phyloP scores from a whole-genome alignment of 2,888 invertebrate species.

The Tenthredo mesomela region DNA sequence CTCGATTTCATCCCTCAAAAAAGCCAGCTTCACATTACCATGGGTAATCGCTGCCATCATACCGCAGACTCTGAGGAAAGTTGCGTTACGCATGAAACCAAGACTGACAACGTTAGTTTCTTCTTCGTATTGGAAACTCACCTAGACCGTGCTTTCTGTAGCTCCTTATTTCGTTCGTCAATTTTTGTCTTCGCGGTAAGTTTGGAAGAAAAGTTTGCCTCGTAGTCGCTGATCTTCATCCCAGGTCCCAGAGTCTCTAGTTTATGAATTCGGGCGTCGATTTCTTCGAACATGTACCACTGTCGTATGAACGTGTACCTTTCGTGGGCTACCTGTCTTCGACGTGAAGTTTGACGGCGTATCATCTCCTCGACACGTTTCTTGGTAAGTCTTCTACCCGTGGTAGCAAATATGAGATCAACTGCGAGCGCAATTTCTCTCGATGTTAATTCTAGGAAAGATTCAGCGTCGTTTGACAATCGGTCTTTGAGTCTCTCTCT shows the following conservation, averaged over 20 bases:
- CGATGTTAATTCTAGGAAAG: conserved; percentile 57
- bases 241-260: conserved; percentile 66
- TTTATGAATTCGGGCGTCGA: conserved; percentile 55
- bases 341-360: conserved; percentile 60
- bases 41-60: conserved; percentile 56
- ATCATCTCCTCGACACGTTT: conserved; percentile 61
- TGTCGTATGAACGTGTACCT: conserved; percentile 62
- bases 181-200: conserved; percentile 62
- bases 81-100: background rate
- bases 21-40: conserved; percentile 64
- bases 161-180: conserved; percentile 65
- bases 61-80: conserved; percentile 25
- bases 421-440: conserved; percentile 60
- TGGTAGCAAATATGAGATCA: conserved; percentile 62
- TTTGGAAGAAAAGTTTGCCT: conserved; percentile 59
- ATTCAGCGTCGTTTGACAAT: conserved; percentile 56
- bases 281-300: conserved; percentile 59
- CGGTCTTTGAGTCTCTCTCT: conserved; percentile 51
- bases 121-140: conserved; percentile 29
- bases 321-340: conserved; percentile 53
- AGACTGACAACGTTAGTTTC: background rate
- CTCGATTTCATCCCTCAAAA: conserved; percentile 59
- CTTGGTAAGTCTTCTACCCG: conserved; percentile 61
- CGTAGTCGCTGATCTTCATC: conserved; percentile 67
- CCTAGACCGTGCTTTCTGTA: conserved; percentile 65